Base-by-base conservation (phyloP, 2,113 vertebrate species). In the Orientallactaga bullata region DNA sequence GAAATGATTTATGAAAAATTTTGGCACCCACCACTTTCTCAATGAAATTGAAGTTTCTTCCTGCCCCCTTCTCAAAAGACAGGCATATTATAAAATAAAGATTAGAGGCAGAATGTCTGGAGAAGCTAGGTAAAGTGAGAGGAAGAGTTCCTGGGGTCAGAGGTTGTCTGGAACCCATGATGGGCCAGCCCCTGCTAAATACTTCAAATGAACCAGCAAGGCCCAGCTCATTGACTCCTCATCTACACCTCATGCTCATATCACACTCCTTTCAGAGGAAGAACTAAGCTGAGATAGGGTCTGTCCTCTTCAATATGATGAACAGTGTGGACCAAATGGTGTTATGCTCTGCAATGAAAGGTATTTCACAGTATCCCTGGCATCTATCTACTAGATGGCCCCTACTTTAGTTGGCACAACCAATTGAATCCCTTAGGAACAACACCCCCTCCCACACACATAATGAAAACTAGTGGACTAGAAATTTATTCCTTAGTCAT, bases 1-100 rank as follows among this genome's bases (percentile, higher is more conserved):
- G 23, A 90, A 42, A 68, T 7, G 30, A 80, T 58, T 91, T 71
- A 76, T 76, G 61, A n/a, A 85, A 85, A 73, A 91, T 73, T 20
- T 69, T 85, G 85, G 7, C 61, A 65, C 39, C 61, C 35, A 74
- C 37, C 63, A 12, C 37, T 69, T 85, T 18, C 39, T 80, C 20
- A 35, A 74, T 76, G 76, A 89, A 85, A 89, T 63, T 55, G 60
- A 55, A 63, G 51, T 77, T 35, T 11, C 17, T 71, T 88, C 73
- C 35, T 76, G 83, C 61, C 32, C 15, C 61, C 39, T 63, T 91
- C 73, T 17, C 74, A 61, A 61, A 3, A 85, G 5, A 63, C 60
- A 35, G 24, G 55, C 5, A 11, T n/a, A 32, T 26, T 42, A 24
- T 55, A 73, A 94, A 84, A 69, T 55, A 76, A 76, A 88, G 28